phyloP scores from a whole-genome alignment of 2,797 vertebrate genomes.

The Sebastes kiyomatsui region DNA sequence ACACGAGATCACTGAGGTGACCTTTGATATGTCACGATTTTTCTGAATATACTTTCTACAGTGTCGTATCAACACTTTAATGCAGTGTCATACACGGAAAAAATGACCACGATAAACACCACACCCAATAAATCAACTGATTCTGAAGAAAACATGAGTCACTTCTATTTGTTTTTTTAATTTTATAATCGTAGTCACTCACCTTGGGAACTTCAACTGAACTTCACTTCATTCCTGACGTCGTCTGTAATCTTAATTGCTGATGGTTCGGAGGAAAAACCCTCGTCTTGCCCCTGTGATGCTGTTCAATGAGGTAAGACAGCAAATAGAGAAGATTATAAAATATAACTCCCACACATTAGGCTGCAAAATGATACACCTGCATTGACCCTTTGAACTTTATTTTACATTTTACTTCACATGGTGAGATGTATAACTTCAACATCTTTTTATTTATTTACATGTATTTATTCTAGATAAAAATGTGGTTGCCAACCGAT shows the following conservation, averaged over 20 bases:
- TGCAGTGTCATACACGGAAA: neutral
- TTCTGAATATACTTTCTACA: neutral
- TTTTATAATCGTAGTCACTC: neutral
- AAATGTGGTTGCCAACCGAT: neutral
- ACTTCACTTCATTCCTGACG: neutral
- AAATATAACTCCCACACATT: neutral
- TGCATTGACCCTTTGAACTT: neutral
- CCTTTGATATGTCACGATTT: slow-evolving; percentile 11
- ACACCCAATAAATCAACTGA: neutral
- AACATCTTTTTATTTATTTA: no score
- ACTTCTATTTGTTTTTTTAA: neutral
- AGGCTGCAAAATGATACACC: neutral
- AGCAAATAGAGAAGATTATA: neutral
- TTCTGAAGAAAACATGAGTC: neutral
- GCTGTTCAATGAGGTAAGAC: neutral
- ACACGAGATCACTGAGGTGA: slow-evolving; percentile 32
- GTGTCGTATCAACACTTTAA: neutral
- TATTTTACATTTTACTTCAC: neutral
- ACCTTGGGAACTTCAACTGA: neutral
- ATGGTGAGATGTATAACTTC: neutral
- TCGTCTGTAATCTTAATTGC: neutral
- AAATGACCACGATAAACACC: neutral
- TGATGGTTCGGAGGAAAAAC: neutral
- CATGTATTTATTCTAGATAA: no score
- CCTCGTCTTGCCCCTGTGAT: neutral